Evolutionary conservation across 64 coral and sea anemone species (phyloP).

Genomic region (Astreopora myriophthalma): DNA sequence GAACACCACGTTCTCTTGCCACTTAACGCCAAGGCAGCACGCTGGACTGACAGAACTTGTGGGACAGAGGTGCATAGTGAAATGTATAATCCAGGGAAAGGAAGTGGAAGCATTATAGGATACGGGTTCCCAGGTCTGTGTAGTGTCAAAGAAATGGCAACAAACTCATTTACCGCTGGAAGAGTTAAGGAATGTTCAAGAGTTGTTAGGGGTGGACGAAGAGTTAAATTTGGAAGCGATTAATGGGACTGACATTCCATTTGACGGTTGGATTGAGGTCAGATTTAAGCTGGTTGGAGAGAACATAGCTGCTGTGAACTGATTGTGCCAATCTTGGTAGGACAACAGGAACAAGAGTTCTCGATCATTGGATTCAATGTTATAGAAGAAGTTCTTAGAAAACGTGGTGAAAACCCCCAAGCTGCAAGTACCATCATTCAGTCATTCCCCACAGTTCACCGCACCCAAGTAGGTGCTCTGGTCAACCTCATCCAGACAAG

Average conservation of each 20-base stretch:
- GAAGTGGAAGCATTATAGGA: constrained; percentile 48
- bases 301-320: not conserved
- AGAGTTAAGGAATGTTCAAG: not conserved
- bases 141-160: constrained; percentile 25
- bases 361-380: constrained; percentile 67
- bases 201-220: constrained; percentile 5
- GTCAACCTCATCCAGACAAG: constrained; percentile 39
- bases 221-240: constrained; percentile 20
- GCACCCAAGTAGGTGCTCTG: not conserved
- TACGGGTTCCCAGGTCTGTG: constrained; percentile 66
- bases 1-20: not conserved
- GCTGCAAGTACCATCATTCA: not conserved
- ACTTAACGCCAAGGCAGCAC: constrained; percentile 28
- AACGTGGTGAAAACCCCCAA: not conserved
- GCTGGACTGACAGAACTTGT: constrained; percentile 44
- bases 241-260: constrained; percentile 56
- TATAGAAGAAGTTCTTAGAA: constrained; percentile 34
- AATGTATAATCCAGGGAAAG: constrained; percentile 38
- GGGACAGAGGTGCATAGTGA: constrained; percentile 28
- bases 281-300: constrained; percentile 13
- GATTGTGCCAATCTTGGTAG: constrained; percentile 43
- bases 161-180: constrained; percentile 3
- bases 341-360: constrained; percentile 3
- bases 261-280: constrained; percentile 32
- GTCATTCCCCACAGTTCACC: constrained; percentile 14